Evolutionary conservation across 1,140 invertebrate species (phyloP), one percentile per base, ranked within the genome.

Genomic region (Druon quercuslanigerum): DNA sequence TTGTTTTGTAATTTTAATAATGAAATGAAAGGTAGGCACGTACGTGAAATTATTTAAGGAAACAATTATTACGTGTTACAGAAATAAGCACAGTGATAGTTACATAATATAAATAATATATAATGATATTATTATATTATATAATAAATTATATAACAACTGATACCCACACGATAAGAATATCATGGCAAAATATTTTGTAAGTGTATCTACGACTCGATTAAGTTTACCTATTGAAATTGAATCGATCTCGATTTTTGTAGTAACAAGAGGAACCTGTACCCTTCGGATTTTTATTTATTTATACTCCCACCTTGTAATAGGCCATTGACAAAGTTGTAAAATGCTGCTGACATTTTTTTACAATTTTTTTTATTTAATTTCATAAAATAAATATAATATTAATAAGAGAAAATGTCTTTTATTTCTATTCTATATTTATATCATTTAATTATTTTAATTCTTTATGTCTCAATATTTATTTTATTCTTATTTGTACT

Each of bases 181-280:
- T 78, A 87, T 81, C 77, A 82, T 84, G 77, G 77, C 82, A 83
- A 85, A 82, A 87, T 87, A 88, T 88, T 88, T 88, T 88, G 81
- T 82, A 83, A 84, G 81, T 77, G 85, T 87, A 66, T 85, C 77
- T 85, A 78, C 82, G 78, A 82, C 73, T 82, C 83, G 75, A 84
- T 84, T 83, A 79, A 81, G 83, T 51, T 76, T 81, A 77, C 75
- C 54, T 82, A 80, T 78, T 76, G 75, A 82, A 77, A 51, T 74
- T 66, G 73, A 75, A 50, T 79, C 79, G 71, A 82, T 77, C 81
- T 66, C 60, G 60, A 66, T 66, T 82, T 20, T 82, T 84, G 82
- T 76, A 75, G n/a, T 40, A 75, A 33, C 25, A 33, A 33, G 25
- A 4, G 4, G 25, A 33, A 33, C 25, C 25, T 33, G 25, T 33